phyloP scores from a whole-genome alignment of 2,113 vertebrate genomes.

The Toxostoma redivivum region DNA sequence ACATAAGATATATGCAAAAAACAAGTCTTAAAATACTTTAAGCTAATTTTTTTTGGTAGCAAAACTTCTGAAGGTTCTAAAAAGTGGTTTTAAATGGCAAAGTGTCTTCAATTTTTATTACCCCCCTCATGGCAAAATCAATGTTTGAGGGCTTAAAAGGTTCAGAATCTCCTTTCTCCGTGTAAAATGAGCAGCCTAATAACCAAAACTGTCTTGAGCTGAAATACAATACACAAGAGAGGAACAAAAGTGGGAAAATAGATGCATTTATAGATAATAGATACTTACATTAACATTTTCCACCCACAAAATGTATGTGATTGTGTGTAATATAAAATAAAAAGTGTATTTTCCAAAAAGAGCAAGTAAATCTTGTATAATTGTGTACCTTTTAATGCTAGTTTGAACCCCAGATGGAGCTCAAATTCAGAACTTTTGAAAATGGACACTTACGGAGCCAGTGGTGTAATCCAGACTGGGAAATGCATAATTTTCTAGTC shows the following conservation, averaged over 20 bases:
- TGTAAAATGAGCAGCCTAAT: background rate
- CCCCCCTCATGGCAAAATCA: background rate
- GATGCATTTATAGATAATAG: background rate
- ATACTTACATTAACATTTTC: background rate
- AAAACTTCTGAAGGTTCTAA: background rate
- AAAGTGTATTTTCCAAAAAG: background rate
- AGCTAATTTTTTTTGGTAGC: background rate
- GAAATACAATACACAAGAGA: background rate
- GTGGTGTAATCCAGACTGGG: background rate
- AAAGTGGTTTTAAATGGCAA: background rate
- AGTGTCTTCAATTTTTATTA: background rate
- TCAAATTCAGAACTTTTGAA: background rate
- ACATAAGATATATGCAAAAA: background rate
- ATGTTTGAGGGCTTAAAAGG: background rate
- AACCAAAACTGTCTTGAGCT: background rate
- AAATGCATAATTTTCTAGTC: background rate
- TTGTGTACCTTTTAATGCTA: background rate
- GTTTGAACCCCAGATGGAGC: background rate
- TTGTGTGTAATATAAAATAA: background rate
- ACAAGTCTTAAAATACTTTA: background rate
- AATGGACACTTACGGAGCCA: background rate
- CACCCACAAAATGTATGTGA: background rate
- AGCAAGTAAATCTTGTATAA: background rate
- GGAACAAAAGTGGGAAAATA: background rate
- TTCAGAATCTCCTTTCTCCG: background rate